Conservation (phyloP, 2,113 vertebrate genomes). For the Thomomys bottae region DNA sequence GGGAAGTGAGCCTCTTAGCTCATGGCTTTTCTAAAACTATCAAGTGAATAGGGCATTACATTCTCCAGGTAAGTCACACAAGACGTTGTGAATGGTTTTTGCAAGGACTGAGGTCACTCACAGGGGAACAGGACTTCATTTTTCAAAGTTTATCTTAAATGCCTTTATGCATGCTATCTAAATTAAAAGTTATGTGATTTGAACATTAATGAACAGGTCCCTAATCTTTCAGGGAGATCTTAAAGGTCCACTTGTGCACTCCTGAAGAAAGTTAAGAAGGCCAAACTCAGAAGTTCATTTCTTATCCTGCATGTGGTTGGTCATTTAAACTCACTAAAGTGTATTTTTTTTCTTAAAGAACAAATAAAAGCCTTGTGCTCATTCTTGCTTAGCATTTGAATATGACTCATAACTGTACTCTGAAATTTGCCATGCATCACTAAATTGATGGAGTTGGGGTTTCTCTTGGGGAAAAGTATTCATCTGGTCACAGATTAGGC, state of each 20-base stretch:
- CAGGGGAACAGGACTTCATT: not conserved
- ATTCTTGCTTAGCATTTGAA: conserved; percentile 40
- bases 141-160: not conserved
- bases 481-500: not conserved
- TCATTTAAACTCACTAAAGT: conserved; percentile 47
- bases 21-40: conserved; percentile 33
- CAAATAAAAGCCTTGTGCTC: conserved; percentile 62
- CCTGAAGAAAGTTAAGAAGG: not conserved
- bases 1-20: conserved; percentile 16
- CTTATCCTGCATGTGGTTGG: conserved; percentile 18
- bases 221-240: conserved; percentile 59
- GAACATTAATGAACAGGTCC: conserved; percentile 56
- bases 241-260: not conserved
- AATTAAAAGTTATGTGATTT: conserved; percentile 21
- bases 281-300: conserved; percentile 12
- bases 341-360: conserved; percentile 40
- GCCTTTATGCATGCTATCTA: conserved; percentile 47
- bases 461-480: conserved; percentile 60
- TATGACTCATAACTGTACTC: not conserved
- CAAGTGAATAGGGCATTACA: conserved; percentile 27
- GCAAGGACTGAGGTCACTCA: not conserved
- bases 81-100: not conserved
- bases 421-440: conserved; percentile 58
- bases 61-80: conserved; percentile 51
- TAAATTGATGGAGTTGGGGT: conserved; percentile 46